Evolutionary conservation across 30 jellyfish, hydroid and myxozoan genomes (phyloP), one percentile per base, ranked within the genome.

Genomic region (Cassiopea andromeda): DNA sequence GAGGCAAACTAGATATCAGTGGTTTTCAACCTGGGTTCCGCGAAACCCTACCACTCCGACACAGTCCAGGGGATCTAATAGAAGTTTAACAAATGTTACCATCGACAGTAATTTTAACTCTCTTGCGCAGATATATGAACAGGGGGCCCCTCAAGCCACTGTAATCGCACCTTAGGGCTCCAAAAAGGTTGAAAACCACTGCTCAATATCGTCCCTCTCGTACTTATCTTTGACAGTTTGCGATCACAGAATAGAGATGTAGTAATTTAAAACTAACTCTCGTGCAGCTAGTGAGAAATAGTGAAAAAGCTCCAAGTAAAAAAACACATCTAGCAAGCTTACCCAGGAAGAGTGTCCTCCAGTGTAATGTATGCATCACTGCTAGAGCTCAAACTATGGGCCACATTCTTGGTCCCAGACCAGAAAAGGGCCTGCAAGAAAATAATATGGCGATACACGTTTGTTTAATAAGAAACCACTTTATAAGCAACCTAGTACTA

Each of bases 321-420:
- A 27, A 13, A 3, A 61, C 4, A 14, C 43, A 8, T 61, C 4
- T 61, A 61, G 2, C 7, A 2, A 73, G 60, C 88, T 15, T 66
- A 85, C 93, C 93, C 93, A 1, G 88, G 88, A 75, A 85, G 60
- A 13, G 93, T 85, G 48, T 85, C 93, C 66, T 85, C 93, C 83
- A 85, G 68, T 5, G 93, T 85, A 1, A 85, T 75, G 46, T 85
- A 85, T 44, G 64, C 85, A 58, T 16, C 27, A 38, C 47, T 85
- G 3, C 46, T 76, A 2, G 58, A 8, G 83, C 93, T 85, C 1
- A 85, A 7, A 46, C 80, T 76, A 47, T 85, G 93, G 13, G 93
- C 93, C 67, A 75, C 81, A 6, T 44, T 44, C 17, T 2, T 75
- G 17, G 93, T 85, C 5, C 93, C 93, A 6, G 93, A 85, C 93